phyloP scores from a whole-genome alignment of 1,140 invertebrate species.

The Eupristina koningsbergeri region DNA sequence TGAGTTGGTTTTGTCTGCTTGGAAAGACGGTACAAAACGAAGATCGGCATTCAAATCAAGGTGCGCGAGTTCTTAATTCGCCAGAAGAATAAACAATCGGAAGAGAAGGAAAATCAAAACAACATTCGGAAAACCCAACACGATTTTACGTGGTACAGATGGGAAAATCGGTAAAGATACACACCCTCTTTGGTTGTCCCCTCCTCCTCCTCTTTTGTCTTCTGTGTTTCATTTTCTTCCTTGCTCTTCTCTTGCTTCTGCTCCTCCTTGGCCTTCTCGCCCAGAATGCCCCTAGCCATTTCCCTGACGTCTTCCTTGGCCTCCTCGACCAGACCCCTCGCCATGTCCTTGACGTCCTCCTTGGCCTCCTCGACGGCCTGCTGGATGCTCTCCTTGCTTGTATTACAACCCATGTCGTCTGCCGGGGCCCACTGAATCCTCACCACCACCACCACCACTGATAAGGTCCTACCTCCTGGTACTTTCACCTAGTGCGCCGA shows the following conservation, averaged over 20 bases:
- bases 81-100: slow-evolving; percentile 1
- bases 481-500: too few relatives aligned
- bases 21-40: too few relatives aligned
- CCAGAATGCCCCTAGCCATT: slow-evolving; percentile 22
- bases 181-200: slow-evolving; percentile 67
- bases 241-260: slow-evolving; percentile 58
- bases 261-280: slow-evolving; percentile 20
- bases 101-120: not conserved
- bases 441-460: not conserved
- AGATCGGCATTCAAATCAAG: not conserved
- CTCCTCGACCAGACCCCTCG: slow-evolving; percentile 57
- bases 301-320: slow-evolving; percentile 68
- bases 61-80: not conserved
- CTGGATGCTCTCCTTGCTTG: slow-evolving; percentile 70
- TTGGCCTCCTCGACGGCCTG: slow-evolving; percentile 69
- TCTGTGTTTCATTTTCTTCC: too few relatives aligned
- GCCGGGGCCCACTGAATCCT: not conserved
- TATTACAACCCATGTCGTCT: slow-evolving; percentile 69
- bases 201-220: not conserved
- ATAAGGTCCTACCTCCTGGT: too few relatives aligned
- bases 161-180: slow-evolving; percentile 45
- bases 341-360: slow-evolving; percentile 65
- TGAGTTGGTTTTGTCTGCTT: too few relatives aligned
- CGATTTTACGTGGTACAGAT: too few relatives aligned
- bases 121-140: too few relatives aligned